Conservation (phyloP, 2,113 vertebrate species). For the Gopherus flavomarginatus region DNA sequence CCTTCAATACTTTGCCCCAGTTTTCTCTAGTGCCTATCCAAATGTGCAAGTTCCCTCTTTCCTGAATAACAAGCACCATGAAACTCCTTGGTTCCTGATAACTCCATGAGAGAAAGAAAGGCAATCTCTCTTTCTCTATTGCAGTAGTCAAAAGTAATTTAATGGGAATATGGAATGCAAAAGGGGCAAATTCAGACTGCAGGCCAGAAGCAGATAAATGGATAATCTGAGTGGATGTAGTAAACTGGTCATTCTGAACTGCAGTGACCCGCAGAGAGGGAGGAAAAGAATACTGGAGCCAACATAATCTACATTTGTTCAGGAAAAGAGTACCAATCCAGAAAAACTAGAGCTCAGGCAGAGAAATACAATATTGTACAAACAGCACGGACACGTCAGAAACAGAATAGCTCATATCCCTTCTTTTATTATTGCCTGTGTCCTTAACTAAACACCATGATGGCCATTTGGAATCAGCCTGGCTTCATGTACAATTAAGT, state of each 20-base stretch:
- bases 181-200: background rate
- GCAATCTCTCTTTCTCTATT: background rate
- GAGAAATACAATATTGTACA: background rate
- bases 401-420: background rate
- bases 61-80: background rate
- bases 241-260: slow-evolving; percentile 9
- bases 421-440: background rate
- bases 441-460: background rate
- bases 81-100: background rate
- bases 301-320: background rate
- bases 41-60: background rate
- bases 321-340: background rate
- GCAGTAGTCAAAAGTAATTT: background rate
- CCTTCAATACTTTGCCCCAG: background rate
- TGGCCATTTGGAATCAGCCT: background rate
- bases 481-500: background rate
- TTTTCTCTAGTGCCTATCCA: background rate
- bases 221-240: background rate
- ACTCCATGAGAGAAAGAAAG: background rate
- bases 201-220: background rate
- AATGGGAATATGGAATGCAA: background rate
- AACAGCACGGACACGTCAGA: background rate
- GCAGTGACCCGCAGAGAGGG: background rate
- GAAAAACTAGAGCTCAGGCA: background rate
- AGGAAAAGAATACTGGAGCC: background rate